These are phyloP conservation scores for Riparia riparia DNA, from an alignment of 2,113 vertebrate species.

Conservation along the genomic window DNA sequence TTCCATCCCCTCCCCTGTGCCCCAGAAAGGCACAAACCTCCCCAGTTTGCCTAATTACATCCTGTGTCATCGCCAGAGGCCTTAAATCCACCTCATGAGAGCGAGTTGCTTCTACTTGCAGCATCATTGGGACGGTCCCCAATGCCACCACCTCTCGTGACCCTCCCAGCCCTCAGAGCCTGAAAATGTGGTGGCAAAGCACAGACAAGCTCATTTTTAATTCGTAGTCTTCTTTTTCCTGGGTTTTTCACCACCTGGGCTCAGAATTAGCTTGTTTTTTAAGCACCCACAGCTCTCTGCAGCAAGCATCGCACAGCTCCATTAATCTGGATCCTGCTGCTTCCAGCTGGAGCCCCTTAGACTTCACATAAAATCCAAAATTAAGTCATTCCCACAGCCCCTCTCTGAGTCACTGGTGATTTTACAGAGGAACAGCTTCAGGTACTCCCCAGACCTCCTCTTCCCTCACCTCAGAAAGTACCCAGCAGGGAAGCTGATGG, in stretches of 20 bases:
- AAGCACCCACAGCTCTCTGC: not conserved
- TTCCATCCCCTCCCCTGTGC: not conserved
- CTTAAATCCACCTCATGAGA: not conserved
- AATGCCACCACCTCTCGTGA: rapidly evolving
- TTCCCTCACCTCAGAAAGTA: not conserved
- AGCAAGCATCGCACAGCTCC: not conserved
- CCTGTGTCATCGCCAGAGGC: not conserved
- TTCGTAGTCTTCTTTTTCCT: not conserved
- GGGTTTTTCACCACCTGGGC: not conserved
- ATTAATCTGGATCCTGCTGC: not conserved
- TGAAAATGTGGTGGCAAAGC: rapidly evolving
- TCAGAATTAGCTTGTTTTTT: not conserved
- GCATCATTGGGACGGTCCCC: not conserved
- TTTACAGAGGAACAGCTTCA: not conserved
- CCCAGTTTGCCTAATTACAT: not conserved
- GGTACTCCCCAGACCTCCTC: not conserved
- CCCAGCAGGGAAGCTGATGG: not conserved
- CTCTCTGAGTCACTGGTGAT: not conserved
- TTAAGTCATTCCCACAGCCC: not conserved
- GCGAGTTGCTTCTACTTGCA: not conserved
- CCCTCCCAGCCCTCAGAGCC: not conserved
- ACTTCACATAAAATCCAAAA: not conserved
- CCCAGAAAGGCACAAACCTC: not conserved
- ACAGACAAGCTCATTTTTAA: not conserved
- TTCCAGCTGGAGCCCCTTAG: not conserved